Percentiles rank a stretch among this genome's conserved stretches.
phyloP scores from a whole-genome alignment of 2,113 vertebrate genomes.

The Osmerus eperlanus region DNA sequence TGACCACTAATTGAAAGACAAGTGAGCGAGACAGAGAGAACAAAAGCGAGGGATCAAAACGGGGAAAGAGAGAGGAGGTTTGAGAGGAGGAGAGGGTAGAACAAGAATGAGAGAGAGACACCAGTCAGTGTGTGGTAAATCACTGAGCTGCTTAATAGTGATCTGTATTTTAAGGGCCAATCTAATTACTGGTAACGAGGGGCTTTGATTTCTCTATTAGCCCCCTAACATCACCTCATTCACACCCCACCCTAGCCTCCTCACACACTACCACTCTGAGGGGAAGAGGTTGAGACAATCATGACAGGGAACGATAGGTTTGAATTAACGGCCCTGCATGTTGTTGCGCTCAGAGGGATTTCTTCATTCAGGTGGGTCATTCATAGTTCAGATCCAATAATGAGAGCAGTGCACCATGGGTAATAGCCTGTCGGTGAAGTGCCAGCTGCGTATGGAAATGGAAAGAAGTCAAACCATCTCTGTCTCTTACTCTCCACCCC shows the following conservation, averaged over 20 bases:
- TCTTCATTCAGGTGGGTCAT: neutral
- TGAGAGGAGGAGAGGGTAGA: conserved; percentile 48
- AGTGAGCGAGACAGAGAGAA: conserved; percentile 17
- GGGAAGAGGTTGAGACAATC: neutral
- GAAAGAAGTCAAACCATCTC: neutral
- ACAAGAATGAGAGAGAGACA: conserved; percentile 37
- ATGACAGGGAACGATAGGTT: conserved; percentile 8
- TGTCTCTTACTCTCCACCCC: neutral
- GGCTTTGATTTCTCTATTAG: conserved; percentile 51
- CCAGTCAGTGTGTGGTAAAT: conserved; percentile 57
- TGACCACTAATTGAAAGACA: conserved; percentile 58
- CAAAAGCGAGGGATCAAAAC: conserved; percentile 48
- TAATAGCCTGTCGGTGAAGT: neutral
- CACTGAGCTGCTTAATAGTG: conserved; percentile 53
- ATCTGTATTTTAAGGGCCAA: conserved; percentile 56
- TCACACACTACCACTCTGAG: neutral
- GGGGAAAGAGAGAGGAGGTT: conserved; percentile 49
- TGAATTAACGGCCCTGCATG: neutral
- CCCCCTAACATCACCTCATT: conserved; percentile 27
- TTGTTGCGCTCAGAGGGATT: neutral
- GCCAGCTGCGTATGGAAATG: neutral
- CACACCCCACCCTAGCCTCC: neutral
- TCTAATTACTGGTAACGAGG: conserved; percentile 59
- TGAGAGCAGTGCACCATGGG: neutral
- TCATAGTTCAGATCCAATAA: conserved; percentile 2